Percentiles rank a stretch among this genome's conserved stretches.
Conservation (phyloP, 2,888 invertebrate species). For the Cheilosia scutellata region DNA sequence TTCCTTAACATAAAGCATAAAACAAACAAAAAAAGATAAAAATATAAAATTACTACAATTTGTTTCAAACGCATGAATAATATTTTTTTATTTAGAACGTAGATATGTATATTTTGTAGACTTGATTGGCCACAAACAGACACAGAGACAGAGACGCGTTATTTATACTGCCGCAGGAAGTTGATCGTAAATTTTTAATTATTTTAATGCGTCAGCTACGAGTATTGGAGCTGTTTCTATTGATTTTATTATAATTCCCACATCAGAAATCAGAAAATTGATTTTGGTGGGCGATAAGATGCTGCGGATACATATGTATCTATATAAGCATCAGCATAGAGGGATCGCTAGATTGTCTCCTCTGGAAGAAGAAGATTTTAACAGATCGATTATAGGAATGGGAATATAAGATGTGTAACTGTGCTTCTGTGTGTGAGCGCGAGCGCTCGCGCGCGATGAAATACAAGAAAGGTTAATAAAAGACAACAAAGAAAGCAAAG, state of each 20-base stretch:
- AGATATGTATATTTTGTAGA: neutral
- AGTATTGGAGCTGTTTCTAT: constrained; percentile 24
- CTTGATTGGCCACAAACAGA: constrained; percentile 44
- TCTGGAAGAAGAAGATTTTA: constrained; percentile 25
- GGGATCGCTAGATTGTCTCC: neutral
- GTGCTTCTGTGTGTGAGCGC: constrained; percentile 64
- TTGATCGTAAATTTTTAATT: constrained; percentile 73
- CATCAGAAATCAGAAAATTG: constrained; percentile 53
- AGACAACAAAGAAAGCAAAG: neutral
- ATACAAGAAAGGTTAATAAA: constrained; percentile 30
- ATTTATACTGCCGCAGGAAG: constrained; percentile 47
- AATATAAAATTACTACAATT: constrained; percentile 52
- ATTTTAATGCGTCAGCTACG: constrained; percentile 55
- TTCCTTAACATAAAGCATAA: neutral
- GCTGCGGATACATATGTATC: constrained; percentile 34
- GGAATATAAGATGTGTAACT: constrained; percentile 56
- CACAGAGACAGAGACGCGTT: constrained; percentile 2
- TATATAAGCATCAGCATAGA: constrained; percentile 5
- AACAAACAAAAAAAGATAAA: constrained; percentile 1
- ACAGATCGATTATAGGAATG: constrained; percentile 57
- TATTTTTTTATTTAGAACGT: neutral
- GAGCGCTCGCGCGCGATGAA: constrained; percentile 1
- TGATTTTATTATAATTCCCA: constrained; percentile 51
- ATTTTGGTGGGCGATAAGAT: constrained; percentile 60
- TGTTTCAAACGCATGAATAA: constrained; percentile 59